Conservation (phyloP, 2,113 vertebrate species). For the Hiodon tergisus region DNA sequence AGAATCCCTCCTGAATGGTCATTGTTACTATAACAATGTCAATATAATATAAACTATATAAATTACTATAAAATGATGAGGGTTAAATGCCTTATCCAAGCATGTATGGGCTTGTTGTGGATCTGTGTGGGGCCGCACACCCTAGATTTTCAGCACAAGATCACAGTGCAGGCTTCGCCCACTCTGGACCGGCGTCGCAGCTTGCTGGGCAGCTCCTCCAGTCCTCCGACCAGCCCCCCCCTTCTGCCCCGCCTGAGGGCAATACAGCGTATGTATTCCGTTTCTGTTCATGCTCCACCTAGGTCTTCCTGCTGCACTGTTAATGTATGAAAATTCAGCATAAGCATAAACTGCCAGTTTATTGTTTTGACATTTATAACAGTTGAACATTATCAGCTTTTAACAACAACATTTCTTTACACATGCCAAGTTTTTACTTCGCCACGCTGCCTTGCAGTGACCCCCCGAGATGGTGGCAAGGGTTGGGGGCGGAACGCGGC, state of each 20-base stretch:
- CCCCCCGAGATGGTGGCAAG: constrained; percentile 74
- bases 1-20: too few species aligned
- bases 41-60: too few species aligned
- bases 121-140: constrained; percentile 15
- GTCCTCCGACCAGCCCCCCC: constrained; percentile 86
- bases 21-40: too few species aligned
- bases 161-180: constrained; percentile 95
- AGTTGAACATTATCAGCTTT: not conserved
- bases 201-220: constrained; percentile 78
- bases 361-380: too few species aligned
- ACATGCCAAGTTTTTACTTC: not conserved
- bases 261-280: constrained; percentile 79
- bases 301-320: not conserved
- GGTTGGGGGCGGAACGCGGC: constrained; percentile 72
- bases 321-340: too few species aligned
- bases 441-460: constrained; percentile 62
- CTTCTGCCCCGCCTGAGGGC: constrained; percentile 89
- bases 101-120: constrained; percentile 15
- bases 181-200: constrained; percentile 88
- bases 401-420: not conserved
- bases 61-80: too few species aligned
- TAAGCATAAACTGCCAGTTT: too few species aligned
- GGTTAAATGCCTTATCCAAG: too few species aligned
- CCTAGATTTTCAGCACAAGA: constrained; percentile 97
- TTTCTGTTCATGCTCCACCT: not conserved